Base-by-base conservation (phyloP, 2,797 vertebrate species). In the Alca torda region DNA sequence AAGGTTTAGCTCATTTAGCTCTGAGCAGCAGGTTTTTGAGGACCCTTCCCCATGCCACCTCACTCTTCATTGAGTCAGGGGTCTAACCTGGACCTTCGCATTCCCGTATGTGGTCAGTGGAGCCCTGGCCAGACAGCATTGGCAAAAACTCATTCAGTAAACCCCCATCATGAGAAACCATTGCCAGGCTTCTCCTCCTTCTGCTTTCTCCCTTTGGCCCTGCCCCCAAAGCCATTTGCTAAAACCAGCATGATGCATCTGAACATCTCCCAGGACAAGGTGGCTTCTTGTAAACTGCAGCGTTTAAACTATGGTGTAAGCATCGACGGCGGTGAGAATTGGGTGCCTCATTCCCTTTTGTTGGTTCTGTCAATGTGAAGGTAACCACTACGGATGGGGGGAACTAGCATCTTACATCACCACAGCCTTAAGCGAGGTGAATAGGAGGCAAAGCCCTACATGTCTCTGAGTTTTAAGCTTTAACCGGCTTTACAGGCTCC, bases 101-200 rank as follows among this genome's bases (percentile, higher is more conserved):
- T 80, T 90, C 26, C 33, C 7, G 0, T 0, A 10, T 53, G 31
- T 57, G 41, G 26, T 39, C 63, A 61, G 28, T 12, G 11, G 26
- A 72, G 17, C 17, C 28, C 46, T 6, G 1, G 63, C 25, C 46
- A 46, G 63, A 41, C 1, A 3, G 9, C 0, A 0, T 17, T 56
- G 24, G 24, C 50, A 50, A 16, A 51, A 31, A 15, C 26, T 89
- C n/a, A 10, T 86, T 84, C 43, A 59, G 31, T 64, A 75, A 93
- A 48, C 1, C 4, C 6, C 20, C 1, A 2, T 51, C 46, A 23
- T 30, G 30, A 89, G 25, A 84, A 10, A 23, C 23, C 51, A 9
- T 67, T 43, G 23, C n/a, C 61, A 89, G 20, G 35, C 30, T 78
- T 25, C 53, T 68, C 17, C 41, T 75, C 39, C 33, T 75, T 28